These are phyloP conservation scores for Nomada fucata DNA, from an alignment of 2,888 invertebrate species.

Conservation along the genomic window DNA sequence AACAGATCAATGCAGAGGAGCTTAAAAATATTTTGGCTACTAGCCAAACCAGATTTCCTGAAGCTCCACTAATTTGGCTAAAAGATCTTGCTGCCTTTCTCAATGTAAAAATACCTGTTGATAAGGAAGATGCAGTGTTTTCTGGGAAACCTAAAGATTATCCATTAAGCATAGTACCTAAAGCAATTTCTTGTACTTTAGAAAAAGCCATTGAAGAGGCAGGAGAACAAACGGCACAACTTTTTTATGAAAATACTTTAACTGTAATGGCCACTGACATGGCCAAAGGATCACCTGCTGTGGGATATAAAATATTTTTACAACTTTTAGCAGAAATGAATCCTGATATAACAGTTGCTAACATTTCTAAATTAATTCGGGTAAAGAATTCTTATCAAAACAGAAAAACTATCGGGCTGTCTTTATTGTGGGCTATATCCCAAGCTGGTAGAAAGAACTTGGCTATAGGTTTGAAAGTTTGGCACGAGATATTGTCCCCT, in stretches of 20 bases:
- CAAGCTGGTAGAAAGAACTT: slow-evolving; percentile 89
- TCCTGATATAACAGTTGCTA: slow-evolving; percentile 87
- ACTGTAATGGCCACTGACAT: slow-evolving; percentile 90
- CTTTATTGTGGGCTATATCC: slow-evolving; percentile 91
- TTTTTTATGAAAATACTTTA: slow-evolving; percentile 90
- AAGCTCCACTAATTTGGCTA: slow-evolving; percentile 89
- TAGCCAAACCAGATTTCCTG: slow-evolving; percentile 88
- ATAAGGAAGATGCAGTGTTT: slow-evolving; percentile 88
- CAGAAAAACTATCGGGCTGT: slow-evolving; percentile 89
- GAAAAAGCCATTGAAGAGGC: slow-evolving; percentile 86
- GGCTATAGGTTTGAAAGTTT: slow-evolving; percentile 89
- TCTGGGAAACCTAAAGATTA: slow-evolving; percentile 86
- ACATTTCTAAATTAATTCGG: slow-evolving; percentile 87
- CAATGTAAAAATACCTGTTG: slow-evolving; percentile 87
- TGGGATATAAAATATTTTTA: slow-evolving; percentile 90
- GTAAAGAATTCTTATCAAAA: slow-evolving; percentile 91
- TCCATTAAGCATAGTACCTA: slow-evolving; percentile 86
- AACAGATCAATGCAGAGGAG: slow-evolving; percentile 88
- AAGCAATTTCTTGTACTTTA: slow-evolving; percentile 84
- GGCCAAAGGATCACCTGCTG: slow-evolving; percentile 87
- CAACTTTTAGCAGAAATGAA: slow-evolving; percentile 89
- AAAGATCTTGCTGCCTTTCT: slow-evolving; percentile 89
- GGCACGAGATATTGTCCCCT: slow-evolving; percentile 91
- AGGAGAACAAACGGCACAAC: slow-evolving; percentile 87
- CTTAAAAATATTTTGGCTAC: slow-evolving; percentile 85